phyloP scores from a whole-genome alignment of 2,797 vertebrate genomes.

The Acanthurus lineatus region DNA sequence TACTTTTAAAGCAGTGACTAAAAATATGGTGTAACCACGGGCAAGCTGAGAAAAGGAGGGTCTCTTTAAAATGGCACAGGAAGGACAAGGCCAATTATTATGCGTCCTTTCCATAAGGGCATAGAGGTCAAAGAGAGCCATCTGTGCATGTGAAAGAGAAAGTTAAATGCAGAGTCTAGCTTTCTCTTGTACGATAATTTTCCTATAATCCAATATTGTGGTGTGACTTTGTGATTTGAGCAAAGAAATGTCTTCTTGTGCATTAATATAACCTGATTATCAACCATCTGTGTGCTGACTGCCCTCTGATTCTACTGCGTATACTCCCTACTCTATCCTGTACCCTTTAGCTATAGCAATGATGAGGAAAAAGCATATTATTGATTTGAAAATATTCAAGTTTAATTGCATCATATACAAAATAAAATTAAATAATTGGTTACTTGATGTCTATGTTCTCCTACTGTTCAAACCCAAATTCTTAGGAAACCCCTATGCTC shows the following conservation, averaged over 20 bases:
- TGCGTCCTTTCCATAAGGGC: background rate
- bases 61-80: slow-evolving; percentile 7
- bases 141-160: background rate
- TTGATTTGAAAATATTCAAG: too few species aligned
- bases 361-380: too few species aligned
- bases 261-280: slow-evolving; percentile 18
- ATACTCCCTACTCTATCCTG: background rate
- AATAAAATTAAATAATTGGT: too few species aligned
- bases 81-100: slow-evolving; percentile 12
- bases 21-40: background rate
- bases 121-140: background rate
- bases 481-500: too few species aligned
- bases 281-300: background rate
- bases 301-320: slow-evolving; percentile 4
- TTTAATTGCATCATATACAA: too few species aligned
- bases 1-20: background rate
- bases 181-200: slow-evolving; percentile 17
- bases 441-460: too few species aligned
- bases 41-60: background rate
- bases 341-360: background rate
- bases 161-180: background rate
- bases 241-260: slow-evolving; percentile 12
- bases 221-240: slow-evolving; percentile 33
- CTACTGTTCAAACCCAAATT: too few species aligned
- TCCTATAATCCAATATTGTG: slow-evolving; percentile 19